Conservation (phyloP, 1,140 invertebrate genomes). For the Camponotus vicinus region DNA sequence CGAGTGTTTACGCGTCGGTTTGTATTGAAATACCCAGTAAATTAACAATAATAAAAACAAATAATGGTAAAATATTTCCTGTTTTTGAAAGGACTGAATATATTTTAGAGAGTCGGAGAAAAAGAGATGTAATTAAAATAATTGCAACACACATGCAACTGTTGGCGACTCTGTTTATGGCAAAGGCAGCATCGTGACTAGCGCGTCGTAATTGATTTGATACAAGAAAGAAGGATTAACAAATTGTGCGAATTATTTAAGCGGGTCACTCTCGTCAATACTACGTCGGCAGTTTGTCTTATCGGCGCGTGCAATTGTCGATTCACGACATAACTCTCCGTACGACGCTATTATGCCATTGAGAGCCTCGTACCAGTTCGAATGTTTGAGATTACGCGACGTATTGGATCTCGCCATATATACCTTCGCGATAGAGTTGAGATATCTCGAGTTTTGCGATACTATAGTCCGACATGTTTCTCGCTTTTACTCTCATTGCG, state of each 20-base stretch:
- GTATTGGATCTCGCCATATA: constrained; percentile 48
- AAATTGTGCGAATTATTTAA: constrained; percentile 26
- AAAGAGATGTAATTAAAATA: not conserved
- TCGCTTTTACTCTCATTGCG: not conserved
- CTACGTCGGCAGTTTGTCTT: constrained; percentile 41
- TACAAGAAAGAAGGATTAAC: not conserved
- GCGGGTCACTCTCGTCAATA: constrained; percentile 51
- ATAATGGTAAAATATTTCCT: not conserved
- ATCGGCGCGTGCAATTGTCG: constrained; percentile 53
- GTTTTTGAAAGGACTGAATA: not conserved
- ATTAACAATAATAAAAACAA: not conserved
- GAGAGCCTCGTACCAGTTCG: constrained; percentile 14
- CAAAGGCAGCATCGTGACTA: not conserved
- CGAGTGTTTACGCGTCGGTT: not conserved
- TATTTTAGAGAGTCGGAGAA: not conserved
- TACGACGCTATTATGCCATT: constrained; percentile 56
- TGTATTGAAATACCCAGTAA: not conserved
- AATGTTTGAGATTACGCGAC: constrained; percentile 57
- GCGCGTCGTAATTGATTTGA: not conserved
- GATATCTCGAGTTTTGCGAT: constrained; percentile 44
- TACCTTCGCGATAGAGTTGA: constrained; percentile 36
- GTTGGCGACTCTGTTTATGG: not conserved
- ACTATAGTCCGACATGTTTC: not conserved
- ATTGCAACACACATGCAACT: not conserved
- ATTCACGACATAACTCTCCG: constrained; percentile 58